Percentiles rank a stretch among this genome's conserved stretches.
phyloP scores from a whole-genome alignment of 2,888 invertebrate species.

The Rhopalosiphum nymphaeae region DNA sequence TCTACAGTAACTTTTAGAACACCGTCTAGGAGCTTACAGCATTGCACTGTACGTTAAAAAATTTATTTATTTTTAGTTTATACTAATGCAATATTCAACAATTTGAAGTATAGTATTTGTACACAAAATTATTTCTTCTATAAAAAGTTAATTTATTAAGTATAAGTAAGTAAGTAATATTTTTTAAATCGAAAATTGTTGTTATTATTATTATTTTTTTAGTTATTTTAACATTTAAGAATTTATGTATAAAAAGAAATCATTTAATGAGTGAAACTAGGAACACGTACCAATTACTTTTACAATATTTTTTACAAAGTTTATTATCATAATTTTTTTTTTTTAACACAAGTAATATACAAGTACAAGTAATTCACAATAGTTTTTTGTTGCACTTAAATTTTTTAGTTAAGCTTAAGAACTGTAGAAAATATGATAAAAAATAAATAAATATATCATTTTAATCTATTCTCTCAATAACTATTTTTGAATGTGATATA shows the following conservation, averaged over 20 bases:
- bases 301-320: background rate
- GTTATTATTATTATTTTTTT: background rate
- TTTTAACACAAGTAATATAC: background rate
- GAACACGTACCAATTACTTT: background rate
- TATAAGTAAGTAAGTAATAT: background rate
- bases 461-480: background rate
- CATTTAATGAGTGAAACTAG: background rate
- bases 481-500: background rate
- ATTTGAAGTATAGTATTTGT: background rate
- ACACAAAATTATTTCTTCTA: background rate
- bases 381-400: background rate
- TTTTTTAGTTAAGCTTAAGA: background rate
- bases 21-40: background rate
- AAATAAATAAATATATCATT: background rate
- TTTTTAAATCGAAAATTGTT: background rate
- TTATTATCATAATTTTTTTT: background rate
- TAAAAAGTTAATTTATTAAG: background rate
- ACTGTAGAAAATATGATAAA: background rate
- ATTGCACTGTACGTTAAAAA: background rate
- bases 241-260: background rate
- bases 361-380: too few relatives aligned
- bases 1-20: background rate
- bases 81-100: background rate
- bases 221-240: background rate
- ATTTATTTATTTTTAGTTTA: background rate